Evolutionary conservation across 2,888 invertebrate species (phyloP).

Genomic region (Lumbricus terrestris): DNA sequence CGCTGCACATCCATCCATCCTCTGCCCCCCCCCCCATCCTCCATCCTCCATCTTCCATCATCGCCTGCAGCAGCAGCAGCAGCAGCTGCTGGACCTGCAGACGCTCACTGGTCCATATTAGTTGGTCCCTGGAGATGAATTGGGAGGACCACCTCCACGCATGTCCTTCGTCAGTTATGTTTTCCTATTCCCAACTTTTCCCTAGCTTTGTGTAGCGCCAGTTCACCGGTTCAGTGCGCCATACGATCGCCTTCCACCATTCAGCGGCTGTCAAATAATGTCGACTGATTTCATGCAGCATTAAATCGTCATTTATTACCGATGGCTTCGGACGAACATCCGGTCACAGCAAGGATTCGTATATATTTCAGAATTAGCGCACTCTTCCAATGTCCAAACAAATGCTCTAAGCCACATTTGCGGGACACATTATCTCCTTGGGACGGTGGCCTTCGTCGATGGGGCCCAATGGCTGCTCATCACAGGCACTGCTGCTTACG

Average conservation of each 20-base stretch:
- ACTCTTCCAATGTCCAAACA: not conserved
- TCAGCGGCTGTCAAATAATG: not conserved
- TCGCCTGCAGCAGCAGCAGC: not conserved
- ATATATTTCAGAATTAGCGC: not conserved
- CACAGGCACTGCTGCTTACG: not conserved
- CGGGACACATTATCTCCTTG: not conserved
- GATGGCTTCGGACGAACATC: not conserved
- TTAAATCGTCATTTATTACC: not conserved
- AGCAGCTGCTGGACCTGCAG: too few species aligned
- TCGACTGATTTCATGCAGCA: not conserved
- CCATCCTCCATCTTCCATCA: not conserved
- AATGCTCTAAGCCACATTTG: not conserved
- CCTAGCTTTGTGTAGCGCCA: not conserved
- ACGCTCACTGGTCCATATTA: not conserved
- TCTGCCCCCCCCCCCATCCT: not conserved
- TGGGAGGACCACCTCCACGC: too few species aligned
- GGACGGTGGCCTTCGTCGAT: not conserved
- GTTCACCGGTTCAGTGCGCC: not conserved
- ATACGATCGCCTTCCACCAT: not conserved
- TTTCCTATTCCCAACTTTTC: not conserved
- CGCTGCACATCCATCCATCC: not conserved
- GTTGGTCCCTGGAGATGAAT: not conserved
- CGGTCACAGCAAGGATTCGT: not conserved
- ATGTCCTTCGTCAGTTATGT: not conserved
- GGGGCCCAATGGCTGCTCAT: not conserved